Percentiles rank a stretch among this genome's conserved stretches.
These are phyloP conservation scores for Helicolenus hilgendorfi DNA, from an alignment of 2,797 vertebrate genomes.

Conservation along the genomic window DNA sequence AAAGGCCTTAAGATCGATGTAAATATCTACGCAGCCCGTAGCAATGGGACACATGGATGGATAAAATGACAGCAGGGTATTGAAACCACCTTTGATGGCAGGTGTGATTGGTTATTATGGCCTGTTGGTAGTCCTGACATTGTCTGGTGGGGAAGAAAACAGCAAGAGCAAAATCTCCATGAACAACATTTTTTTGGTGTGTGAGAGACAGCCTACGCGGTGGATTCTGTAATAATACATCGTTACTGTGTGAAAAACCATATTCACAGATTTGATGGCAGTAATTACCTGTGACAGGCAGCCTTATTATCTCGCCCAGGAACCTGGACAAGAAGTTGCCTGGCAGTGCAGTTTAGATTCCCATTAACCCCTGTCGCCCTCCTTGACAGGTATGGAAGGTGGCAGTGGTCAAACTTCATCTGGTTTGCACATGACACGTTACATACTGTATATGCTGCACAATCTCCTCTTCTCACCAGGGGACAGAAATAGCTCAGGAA, in stretches of 20 bases:
- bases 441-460: conserved; percentile 16
- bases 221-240: conserved; percentile 26
- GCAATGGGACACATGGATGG: background rate
- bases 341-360: conserved; percentile 60
- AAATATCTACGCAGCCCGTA: background rate
- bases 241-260: conserved; percentile 25
- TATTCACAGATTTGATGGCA: conserved; percentile 49
- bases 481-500: conserved; percentile 27
- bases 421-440: conserved; percentile 38
- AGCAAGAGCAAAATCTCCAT: background rate
- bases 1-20: background rate
- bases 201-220: background rate
- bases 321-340: conserved; percentile 55
- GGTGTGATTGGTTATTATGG: background rate
- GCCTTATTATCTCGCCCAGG: conserved; percentile 62
- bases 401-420: conserved; percentile 58
- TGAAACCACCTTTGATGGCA: background rate
- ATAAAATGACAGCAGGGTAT: conserved; percentile 9
- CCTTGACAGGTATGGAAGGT: conserved; percentile 55
- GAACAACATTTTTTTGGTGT: background rate
- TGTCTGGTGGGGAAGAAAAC: background rate
- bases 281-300: conserved; percentile 67
- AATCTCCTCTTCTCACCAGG: background rate
- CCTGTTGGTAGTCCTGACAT: background rate
- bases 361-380: conserved; percentile 66